Evolutionary conservation across 2,113 vertebrate species (phyloP).

Genomic region (Lophotis ruficrista): DNA sequence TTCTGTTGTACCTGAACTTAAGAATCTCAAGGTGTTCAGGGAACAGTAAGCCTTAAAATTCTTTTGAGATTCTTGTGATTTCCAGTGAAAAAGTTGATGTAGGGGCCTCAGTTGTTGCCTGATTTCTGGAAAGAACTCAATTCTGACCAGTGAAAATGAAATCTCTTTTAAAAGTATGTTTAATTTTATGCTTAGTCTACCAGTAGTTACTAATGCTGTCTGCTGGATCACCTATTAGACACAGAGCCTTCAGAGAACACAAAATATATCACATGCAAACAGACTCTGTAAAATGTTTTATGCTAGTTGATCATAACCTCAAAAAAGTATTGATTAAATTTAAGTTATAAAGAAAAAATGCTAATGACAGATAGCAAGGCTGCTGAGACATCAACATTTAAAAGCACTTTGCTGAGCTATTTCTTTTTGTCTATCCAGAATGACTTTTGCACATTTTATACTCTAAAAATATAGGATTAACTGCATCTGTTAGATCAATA

Average conservation of each 20-base stretch:
- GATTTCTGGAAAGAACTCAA: not conserved
- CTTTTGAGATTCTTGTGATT: not conserved
- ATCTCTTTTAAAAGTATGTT: not conserved
- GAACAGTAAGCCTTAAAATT: not conserved
- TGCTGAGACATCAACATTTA: constrained; percentile 39
- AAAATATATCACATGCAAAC: not conserved
- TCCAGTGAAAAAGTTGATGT: not conserved
- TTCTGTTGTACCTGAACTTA: not conserved
- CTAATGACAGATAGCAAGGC: not conserved
- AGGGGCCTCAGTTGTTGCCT: not conserved
- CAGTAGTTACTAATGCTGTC: not conserved
- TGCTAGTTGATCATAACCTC: constrained; percentile 26
- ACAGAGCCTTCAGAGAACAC: not conserved
- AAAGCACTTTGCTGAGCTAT: not conserved
- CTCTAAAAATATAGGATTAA: constrained; percentile 36
- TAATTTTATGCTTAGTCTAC: not conserved
- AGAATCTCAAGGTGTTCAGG: not conserved
- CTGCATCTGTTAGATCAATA: constrained; percentile 28
- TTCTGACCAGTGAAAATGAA: not conserved
- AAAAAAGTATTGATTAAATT: constrained; percentile 32
- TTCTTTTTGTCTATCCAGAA: constrained; percentile 22
- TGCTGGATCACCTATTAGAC: not conserved
- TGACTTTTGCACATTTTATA: not conserved
- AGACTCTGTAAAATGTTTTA: constrained; percentile 9
- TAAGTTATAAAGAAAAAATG: constrained; percentile 5